Conservation (phyloP, 2,113 vertebrate genomes). For the Acinonyx jubatus region DNA sequence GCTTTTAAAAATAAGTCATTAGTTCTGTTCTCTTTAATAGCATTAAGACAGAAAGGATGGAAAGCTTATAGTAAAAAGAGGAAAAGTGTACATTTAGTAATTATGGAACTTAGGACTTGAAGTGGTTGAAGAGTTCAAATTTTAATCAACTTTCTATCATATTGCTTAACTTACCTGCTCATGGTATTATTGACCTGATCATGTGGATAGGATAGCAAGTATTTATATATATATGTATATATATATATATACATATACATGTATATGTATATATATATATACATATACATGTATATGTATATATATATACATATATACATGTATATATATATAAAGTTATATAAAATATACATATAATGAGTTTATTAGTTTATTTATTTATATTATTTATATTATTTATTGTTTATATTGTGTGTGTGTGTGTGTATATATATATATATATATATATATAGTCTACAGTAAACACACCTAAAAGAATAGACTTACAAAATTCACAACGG, state of each 20-base stretch:
- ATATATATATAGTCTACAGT: neutral
- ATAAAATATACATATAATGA: too few species aligned
- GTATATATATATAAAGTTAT: too few species aligned
- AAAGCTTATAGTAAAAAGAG: neutral
- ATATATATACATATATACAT: rapidly evolving
- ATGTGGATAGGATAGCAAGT: neutral
- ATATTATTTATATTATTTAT: neutral
- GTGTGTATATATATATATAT: too few species aligned
- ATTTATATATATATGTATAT: neutral
- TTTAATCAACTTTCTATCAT: neutral
- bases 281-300: neutral
- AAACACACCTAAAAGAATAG: neutral
- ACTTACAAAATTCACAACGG: neutral
- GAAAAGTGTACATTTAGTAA: neutral
- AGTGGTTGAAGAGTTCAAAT: neutral
- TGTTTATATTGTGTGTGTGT: neutral
- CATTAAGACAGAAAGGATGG: neutral
- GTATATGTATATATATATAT: too few species aligned
- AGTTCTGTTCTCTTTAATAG: neutral
- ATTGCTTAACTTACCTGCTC: neutral
- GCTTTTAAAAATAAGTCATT: neutral
- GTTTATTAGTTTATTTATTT: too few species aligned
- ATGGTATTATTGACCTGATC: neutral
- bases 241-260: too few species aligned
- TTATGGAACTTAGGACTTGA: neutral